These are phyloP conservation scores for Platerodrilus igneus DNA, from an alignment of 2,888 invertebrate species.

Conservation along the genomic window DNA sequence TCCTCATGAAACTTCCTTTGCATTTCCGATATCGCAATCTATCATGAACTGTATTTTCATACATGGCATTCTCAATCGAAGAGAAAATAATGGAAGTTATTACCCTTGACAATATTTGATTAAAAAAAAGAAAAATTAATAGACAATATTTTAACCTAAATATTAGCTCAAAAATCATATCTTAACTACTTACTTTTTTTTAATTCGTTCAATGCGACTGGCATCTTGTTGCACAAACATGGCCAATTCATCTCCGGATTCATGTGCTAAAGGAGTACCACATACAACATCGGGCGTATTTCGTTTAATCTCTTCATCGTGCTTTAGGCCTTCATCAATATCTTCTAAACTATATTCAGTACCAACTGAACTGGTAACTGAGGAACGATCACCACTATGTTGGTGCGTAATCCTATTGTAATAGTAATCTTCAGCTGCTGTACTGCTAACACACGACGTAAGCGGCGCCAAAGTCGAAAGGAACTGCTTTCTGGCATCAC, in stretches of 20 bases:
- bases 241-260: constrained; percentile 67
- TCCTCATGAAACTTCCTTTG: too few relatives aligned
- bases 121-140: too few relatives aligned
- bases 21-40: too few relatives aligned
- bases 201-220: constrained; percentile 74
- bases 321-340: constrained; percentile 57
- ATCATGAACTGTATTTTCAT: too few relatives aligned
- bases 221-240: constrained; percentile 83
- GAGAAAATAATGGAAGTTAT: too few relatives aligned
- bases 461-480: constrained; percentile 73
- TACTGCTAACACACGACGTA: constrained; percentile 63
- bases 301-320: constrained; percentile 51
- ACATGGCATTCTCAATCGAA: too few relatives aligned
- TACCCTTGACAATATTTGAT: too few relatives aligned
- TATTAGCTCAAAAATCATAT: too few relatives aligned
- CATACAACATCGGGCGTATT: constrained; percentile 75
- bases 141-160: too few relatives aligned
- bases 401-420: constrained; percentile 50
- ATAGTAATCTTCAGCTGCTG: constrained; percentile 57
- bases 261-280: constrained; percentile 58
- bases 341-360: constrained; percentile 67
- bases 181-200: constrained; percentile 66
- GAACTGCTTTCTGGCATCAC: constrained; percentile 70
- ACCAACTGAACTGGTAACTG: constrained; percentile 59
- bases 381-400: constrained; percentile 55